Conservation (phyloP, 2,113 vertebrate genomes). For the Aramus guarauna region DNA sequence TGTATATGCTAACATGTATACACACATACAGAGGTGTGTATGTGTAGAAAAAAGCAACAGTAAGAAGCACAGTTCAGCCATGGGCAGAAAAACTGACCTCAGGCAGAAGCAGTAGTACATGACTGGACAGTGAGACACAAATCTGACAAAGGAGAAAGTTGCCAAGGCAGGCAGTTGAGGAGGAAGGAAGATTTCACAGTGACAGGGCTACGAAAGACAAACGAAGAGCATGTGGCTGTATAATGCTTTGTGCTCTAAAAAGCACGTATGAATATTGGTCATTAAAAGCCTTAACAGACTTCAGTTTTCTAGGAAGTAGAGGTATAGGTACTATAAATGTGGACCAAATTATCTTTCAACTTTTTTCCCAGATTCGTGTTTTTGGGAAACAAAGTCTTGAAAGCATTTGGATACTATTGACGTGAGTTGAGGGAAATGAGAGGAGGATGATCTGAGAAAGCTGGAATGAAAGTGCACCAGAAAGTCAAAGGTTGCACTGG, state of each 20-base stretch:
- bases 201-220: not conserved
- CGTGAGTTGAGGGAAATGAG: not conserved
- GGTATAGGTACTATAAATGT: not conserved
- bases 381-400: not conserved
- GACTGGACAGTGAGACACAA: not conserved
- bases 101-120: not conserved
- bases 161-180: not conserved
- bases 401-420: not conserved
- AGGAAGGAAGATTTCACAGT: not conserved
- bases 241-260: not conserved
- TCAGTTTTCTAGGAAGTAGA: not conserved
- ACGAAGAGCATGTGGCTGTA: not conserved
- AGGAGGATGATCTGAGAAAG: not conserved
- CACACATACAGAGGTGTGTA: not conserved
- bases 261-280: not conserved
- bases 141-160: not conserved
- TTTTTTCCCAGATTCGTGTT: not conserved
- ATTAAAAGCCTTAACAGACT: not conserved
- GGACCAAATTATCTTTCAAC: not conserved
- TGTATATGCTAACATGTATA: not conserved
- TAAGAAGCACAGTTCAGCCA: not conserved
- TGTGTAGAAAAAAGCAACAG: not conserved
- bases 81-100: not conserved
- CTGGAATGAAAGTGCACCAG: not conserved
- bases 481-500: not conserved